These are phyloP conservation scores for Rhinophrynus dorsalis DNA, from an alignment of 2,797 vertebrate genomes.

Conservation along the genomic window DNA sequence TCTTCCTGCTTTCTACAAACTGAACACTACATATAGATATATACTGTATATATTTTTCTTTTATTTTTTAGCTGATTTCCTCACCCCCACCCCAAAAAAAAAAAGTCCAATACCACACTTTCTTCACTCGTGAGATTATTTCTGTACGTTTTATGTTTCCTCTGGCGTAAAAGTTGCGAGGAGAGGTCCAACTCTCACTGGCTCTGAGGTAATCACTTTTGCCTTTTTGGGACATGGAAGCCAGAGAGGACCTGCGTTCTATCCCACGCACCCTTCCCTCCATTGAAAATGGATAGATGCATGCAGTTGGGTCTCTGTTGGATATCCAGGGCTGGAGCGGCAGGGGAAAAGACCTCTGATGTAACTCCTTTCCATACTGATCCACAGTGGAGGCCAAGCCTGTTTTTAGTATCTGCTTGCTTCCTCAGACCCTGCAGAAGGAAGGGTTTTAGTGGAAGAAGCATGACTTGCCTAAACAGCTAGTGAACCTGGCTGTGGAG, in stretches of 20 bases:
- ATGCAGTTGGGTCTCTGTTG: not conserved
- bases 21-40: slow-evolving; percentile 50
- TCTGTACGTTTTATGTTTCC: slow-evolving; percentile 27
- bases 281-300: not conserved
- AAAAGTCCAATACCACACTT: not conserved
- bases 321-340: slow-evolving; percentile 21
- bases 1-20: slow-evolving; percentile 40
- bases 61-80: slow-evolving; percentile 42
- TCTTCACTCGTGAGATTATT: slow-evolving; percentile 32
- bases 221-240: slow-evolving; percentile 8
- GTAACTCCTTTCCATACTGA: not conserved
- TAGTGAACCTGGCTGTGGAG: slow-evolving; percentile 13
- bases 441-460: slow-evolving; percentile 48
- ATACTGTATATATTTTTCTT: slow-evolving; percentile 48
- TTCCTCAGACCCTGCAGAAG: slow-evolving; percentile 18
- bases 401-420: slow-evolving; percentile 31
- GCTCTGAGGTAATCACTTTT: slow-evolving; percentile 6
- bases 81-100: not conserved
- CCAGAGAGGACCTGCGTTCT: not conserved
- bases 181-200: slow-evolving; percentile 14
- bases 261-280: not conserved
- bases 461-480: not conserved
- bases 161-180: slow-evolving; percentile 29
- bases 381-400: slow-evolving; percentile 31
- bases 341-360: slow-evolving; percentile 39